Conservation (phyloP, 2,797 vertebrate species). For the Spondyliosoma cantharus region DNA sequence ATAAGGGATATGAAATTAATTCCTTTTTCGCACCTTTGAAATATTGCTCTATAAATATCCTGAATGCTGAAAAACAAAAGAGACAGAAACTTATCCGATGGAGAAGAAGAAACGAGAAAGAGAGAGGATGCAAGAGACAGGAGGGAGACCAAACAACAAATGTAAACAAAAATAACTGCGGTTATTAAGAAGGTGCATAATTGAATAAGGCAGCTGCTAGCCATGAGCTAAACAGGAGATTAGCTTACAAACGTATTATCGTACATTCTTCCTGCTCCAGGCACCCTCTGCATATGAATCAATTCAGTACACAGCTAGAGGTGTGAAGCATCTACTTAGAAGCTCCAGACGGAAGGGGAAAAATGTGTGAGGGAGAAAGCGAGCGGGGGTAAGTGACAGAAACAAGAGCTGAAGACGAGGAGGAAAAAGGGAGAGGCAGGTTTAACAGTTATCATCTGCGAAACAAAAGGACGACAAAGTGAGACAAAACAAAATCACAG, state of each 20-base stretch:
- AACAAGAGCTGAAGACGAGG: conserved; percentile 22
- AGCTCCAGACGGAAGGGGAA: conserved; percentile 18
- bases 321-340: conserved; percentile 59
- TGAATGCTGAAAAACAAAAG: background rate
- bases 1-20: background rate
- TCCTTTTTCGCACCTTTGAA: background rate
- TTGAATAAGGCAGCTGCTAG: conserved; percentile 64
- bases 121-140: conserved; percentile 12
- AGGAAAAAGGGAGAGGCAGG: conserved; percentile 2
- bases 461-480: conserved; percentile 6
- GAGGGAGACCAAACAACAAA: conserved; percentile 22
- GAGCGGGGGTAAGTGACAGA: conserved; percentile 9
- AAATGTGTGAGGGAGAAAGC: conserved; percentile 28
- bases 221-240: conserved; percentile 66
- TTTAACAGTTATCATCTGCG: conserved; percentile 1
- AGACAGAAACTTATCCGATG: background rate
- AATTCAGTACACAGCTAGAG: conserved; percentile 61
- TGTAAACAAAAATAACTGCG: conserved; percentile 51
- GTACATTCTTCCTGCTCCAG: conserved; percentile 49
- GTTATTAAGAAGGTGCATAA: conserved; percentile 69
- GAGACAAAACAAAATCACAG: conserved; percentile 31
- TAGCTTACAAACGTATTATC: conserved; percentile 66
- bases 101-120: conserved; percentile 7
- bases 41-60: background rate
- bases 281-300: conserved; percentile 62